Evolutionary conservation across 1,140 invertebrate genomes (phyloP).

Genomic region (Plectrocnemia conspersa): DNA sequence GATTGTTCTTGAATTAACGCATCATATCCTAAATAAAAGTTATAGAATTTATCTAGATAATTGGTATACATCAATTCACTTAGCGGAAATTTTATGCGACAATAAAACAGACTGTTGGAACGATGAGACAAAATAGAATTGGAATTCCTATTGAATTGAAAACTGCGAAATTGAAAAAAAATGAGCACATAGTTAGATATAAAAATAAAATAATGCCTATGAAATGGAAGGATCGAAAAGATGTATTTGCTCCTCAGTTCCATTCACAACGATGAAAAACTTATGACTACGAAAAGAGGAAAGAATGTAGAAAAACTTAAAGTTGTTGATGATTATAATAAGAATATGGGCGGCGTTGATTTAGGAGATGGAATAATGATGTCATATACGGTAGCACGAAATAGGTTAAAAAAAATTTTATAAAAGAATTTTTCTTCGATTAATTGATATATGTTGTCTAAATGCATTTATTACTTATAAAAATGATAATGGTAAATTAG

Average conservation of each 20-base stretch:
- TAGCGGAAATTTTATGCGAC: conserved; percentile 10
- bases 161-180: conserved; percentile 8
- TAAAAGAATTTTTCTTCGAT: conserved; percentile 10
- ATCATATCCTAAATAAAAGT: no score
- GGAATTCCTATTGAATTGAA: conserved; percentile 13
- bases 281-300: conserved; percentile 15
- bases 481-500: conserved; percentile 10
- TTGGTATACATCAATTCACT: no score
- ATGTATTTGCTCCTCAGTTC: conserved; percentile 16
- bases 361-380: conserved; percentile 16
- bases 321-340: conserved; percentile 14
- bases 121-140: conserved; percentile 9
- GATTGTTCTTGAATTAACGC: no score
- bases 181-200: conserved; percentile 10
- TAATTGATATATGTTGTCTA: conserved; percentile 19
- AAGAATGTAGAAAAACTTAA: conserved; percentile 11
- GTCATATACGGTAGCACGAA: conserved; percentile 11
- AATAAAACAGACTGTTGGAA: conserved; percentile 15
- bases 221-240: conserved; percentile 11
- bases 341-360: conserved; percentile 21
- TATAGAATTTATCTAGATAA: conserved; percentile 16
- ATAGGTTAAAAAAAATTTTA: conserved; percentile 18
- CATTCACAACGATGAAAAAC: conserved; percentile 19
- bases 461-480: conserved; percentile 20
- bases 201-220: conserved; percentile 12